Conservation (phyloP, 2,113 vertebrate species). For the Lanius ludovicianus region DNA sequence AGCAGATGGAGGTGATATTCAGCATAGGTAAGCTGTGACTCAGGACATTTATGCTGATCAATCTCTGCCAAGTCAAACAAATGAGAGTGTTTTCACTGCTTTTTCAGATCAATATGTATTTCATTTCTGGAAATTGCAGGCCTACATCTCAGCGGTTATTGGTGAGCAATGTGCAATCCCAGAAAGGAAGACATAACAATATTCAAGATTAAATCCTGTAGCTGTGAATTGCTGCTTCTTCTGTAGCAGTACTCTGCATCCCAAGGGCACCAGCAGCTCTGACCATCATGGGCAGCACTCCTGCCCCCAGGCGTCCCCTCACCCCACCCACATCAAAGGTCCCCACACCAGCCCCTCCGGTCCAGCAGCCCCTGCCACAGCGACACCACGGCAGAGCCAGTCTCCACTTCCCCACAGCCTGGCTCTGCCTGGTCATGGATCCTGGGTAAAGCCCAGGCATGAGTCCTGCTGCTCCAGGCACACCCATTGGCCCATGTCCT, state of each 20-base stretch:
- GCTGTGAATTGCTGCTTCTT: not conserved
- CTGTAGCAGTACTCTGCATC: not conserved
- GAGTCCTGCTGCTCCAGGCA: not conserved
- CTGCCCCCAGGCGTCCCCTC: not conserved
- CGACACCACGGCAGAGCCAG: rapidly evolving
- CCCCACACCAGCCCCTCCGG: rapidly evolving
- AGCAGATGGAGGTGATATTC: not conserved
- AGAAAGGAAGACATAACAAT: not conserved
- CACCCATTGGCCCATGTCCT: too few species aligned
- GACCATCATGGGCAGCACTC: not conserved
- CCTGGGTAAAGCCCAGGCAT: too few species aligned
- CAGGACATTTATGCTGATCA: conserved; percentile 32
- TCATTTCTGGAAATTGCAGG: conserved; percentile 44
- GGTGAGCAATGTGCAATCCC: not conserved
- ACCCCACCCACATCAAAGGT: not conserved
- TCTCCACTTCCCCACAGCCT: not conserved
- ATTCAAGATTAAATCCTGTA: not conserved
- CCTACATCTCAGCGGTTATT: conserved; percentile 31
- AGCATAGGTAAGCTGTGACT: conserved; percentile 16
- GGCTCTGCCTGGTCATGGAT: not conserved
- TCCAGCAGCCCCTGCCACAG: not conserved
- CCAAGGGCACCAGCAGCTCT: not conserved
- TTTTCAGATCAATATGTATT: conserved; percentile 55
- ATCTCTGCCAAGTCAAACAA: conserved; percentile 51
- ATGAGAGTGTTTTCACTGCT: not conserved